phyloP scores from a whole-genome alignment of 2,888 invertebrate genomes.

The Ctena decussata region DNA sequence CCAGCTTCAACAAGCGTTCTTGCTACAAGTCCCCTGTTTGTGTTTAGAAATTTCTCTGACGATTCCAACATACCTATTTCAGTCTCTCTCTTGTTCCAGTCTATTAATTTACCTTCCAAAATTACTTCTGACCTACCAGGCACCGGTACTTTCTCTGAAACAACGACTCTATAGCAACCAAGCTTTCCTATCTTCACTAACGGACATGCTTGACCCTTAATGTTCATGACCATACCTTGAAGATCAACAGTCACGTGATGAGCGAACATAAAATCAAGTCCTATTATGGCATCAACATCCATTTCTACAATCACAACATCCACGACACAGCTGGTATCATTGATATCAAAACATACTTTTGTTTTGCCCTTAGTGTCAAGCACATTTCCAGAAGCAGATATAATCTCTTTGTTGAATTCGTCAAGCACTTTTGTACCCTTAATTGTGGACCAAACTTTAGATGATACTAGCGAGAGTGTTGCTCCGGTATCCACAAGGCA shows the following conservation, averaged over 20 bases:
- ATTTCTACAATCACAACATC: constrained; percentile 22
- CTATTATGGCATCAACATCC: constrained; percentile 21
- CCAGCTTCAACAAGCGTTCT: constrained; percentile 25
- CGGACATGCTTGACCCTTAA: not conserved
- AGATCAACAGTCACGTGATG: not conserved
- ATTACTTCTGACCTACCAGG: constrained; percentile 40
- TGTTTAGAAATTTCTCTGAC: not conserved
- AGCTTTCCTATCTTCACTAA: not conserved
- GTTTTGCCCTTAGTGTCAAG: not conserved
- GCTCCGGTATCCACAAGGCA: not conserved
- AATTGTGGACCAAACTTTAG: not conserved
- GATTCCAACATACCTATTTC: constrained; percentile 28
- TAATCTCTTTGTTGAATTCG: not conserved
- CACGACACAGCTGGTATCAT: not conserved
- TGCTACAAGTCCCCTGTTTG: constrained; percentile 18
- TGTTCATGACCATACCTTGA: not conserved
- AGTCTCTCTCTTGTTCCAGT: not conserved
- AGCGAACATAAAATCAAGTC: constrained; percentile 24
- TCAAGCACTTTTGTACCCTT: not conserved
- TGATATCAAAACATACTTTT: not conserved
- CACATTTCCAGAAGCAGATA: not conserved
- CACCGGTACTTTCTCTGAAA: constrained; percentile 1
- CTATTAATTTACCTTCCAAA: not conserved
- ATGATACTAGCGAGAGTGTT: not conserved
- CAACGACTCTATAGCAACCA: constrained; percentile 24